phyloP scores from a whole-genome alignment of 2,797 vertebrate genomes.

The Smutsia gigantea region DNA sequence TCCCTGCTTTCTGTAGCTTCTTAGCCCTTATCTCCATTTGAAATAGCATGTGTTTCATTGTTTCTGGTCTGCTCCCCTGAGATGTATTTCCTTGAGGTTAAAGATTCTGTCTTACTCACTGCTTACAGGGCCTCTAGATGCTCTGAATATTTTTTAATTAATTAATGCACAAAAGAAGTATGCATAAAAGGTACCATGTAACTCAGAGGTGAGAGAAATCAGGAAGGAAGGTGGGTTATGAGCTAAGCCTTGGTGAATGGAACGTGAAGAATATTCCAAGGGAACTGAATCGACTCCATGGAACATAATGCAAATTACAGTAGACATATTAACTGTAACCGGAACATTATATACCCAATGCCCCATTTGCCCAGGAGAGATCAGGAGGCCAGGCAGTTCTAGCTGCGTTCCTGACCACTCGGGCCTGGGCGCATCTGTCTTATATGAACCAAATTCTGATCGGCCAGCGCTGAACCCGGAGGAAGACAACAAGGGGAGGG shows the following conservation, averaged over 20 bases:
- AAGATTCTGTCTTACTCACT: background rate
- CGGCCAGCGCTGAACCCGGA: too few species aligned
- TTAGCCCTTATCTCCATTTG: background rate
- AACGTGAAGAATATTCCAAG: background rate
- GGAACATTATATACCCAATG: background rate
- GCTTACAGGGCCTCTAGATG: background rate
- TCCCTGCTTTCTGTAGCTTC: background rate
- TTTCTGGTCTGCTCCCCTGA: background rate
- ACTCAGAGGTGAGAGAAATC: conserved; percentile 9
- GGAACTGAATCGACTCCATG: background rate
- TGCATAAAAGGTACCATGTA: background rate
- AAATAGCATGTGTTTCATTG: background rate
- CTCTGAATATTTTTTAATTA: background rate
- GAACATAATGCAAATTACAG: background rate
- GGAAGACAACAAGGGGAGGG: background rate
- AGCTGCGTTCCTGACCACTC: background rate
- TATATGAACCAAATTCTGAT: background rate
- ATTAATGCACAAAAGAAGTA: background rate
- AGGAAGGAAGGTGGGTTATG: background rate
- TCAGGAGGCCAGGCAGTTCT: background rate
- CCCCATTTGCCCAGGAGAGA: background rate
- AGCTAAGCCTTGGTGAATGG: background rate
- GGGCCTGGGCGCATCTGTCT: background rate
- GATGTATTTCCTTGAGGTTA: background rate
- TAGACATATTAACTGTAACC: background rate